phyloP scores from a whole-genome alignment of 2,113 vertebrate species.

The Nyctibius bracteatus region DNA sequence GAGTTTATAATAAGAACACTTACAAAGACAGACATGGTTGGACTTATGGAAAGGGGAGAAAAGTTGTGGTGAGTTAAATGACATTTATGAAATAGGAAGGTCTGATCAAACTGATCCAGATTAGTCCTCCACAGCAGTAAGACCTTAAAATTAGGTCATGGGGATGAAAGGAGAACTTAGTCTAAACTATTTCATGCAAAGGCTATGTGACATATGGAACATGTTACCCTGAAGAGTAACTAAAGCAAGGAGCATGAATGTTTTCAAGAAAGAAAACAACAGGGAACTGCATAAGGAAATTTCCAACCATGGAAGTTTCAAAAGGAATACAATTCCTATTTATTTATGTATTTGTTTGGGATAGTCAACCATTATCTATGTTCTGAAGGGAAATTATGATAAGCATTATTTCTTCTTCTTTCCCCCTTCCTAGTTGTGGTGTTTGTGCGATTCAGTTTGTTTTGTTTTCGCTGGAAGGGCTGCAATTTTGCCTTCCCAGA shows the following conservation, averaged over 20 bases:
- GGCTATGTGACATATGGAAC: slow-evolving; percentile 71
- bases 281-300: slow-evolving; percentile 41
- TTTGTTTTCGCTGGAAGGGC: background rate
- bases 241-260: slow-evolving; percentile 33
- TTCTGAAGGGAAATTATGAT: background rate
- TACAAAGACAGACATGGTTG: background rate
- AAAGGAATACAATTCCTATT: slow-evolving; percentile 23
- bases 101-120: slow-evolving; percentile 13
- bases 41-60: background rate
- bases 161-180: slow-evolving; percentile 16
- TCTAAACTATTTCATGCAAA: background rate
- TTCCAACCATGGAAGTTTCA: slow-evolving; percentile 66
- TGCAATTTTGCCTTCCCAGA: background rate
- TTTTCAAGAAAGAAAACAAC: slow-evolving; percentile 44
- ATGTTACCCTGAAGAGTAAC: slow-evolving; percentile 59
- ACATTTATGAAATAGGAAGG: background rate
- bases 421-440: background rate
- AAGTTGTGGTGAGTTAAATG: slow-evolving; percentile 17
- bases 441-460: background rate
- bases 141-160: slow-evolving; percentile 21
- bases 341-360: background rate
- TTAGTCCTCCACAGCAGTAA: background rate
- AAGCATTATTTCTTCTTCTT: background rate
- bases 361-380: background rate
- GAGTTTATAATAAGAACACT: slow-evolving; percentile 46